These are phyloP conservation scores for Heteropelma amictum DNA, from an alignment of 2,888 invertebrate species.

Conservation along the genomic window DNA sequence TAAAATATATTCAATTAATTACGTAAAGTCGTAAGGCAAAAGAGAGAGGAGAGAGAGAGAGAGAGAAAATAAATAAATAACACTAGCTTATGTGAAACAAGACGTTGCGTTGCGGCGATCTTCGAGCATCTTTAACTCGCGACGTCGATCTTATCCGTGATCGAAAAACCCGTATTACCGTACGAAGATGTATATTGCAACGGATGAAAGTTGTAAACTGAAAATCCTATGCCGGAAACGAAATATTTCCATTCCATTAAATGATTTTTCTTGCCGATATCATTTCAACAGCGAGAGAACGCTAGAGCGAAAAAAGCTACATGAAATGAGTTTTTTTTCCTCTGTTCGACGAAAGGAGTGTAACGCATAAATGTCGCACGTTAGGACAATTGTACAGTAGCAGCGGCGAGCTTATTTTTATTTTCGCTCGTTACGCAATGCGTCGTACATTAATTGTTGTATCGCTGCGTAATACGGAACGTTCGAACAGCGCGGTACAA, in stretches of 20 bases:
- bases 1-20: not conserved
- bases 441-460: not conserved
- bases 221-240: not conserved
- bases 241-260: constrained; percentile 28
- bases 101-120: constrained; percentile 31
- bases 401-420: not conserved
- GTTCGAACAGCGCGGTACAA: constrained; percentile 22
- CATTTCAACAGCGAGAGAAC: not conserved
- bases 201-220: constrained; percentile 3
- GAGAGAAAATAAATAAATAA: constrained; percentile 36
- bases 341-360: not conserved
- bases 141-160: constrained; percentile 13
- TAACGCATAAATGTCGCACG: no score
- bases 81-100: constrained; percentile 42
- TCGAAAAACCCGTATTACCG: constrained; percentile 1
- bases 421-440: not conserved
- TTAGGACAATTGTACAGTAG: not conserved
- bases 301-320: no score
- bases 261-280: constrained; percentile 21
- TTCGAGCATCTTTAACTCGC: constrained; percentile 14
- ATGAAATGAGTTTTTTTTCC: no score
- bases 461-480: not conserved
- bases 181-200: not conserved
- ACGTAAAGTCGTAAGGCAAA: not conserved
- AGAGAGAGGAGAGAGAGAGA: no score